Percentiles rank a stretch among this genome's conserved stretches.
These are phyloP conservation scores for Calameuta idolon DNA, from an alignment of 2,888 invertebrate species.

Conservation along the genomic window DNA sequence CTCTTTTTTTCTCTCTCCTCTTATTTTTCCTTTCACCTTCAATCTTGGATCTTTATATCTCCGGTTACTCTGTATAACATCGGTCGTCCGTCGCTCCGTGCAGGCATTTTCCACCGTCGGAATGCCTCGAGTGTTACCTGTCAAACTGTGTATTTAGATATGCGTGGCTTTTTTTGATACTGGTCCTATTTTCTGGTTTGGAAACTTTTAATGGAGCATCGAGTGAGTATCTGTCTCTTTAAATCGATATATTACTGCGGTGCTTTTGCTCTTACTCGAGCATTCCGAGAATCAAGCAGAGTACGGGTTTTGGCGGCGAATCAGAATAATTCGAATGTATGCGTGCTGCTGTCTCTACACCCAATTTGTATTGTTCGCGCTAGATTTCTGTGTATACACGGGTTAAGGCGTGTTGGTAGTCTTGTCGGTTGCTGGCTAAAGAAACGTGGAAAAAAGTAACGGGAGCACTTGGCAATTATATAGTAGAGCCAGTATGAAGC, in stretches of 20 bases:
- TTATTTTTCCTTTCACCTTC: constrained; percentile 15
- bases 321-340: background rate
- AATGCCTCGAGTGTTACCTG: background rate
- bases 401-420: background rate
- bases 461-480: background rate
- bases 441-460: background rate
- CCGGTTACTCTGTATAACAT: background rate
- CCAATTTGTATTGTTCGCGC: background rate
- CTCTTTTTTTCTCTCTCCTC: constrained; percentile 12
- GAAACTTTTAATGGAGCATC: background rate
- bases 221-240: background rate
- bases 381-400: background rate
- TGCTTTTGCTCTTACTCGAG: background rate
- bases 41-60: background rate
- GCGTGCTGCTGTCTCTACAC: background rate
- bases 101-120: too few species aligned
- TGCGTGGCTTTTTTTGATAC: background rate
- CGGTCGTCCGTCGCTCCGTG: background rate
- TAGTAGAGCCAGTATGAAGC: background rate
- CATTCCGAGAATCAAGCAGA: background rate
- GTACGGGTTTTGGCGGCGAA: background rate
- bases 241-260: background rate
- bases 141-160: background rate
- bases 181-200: background rate
- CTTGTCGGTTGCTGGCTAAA: background rate